These are phyloP conservation scores for Melanotaenia maccullochi DNA, from an alignment of 2,797 vertebrate genomes.

Conservation along the genomic window DNA sequence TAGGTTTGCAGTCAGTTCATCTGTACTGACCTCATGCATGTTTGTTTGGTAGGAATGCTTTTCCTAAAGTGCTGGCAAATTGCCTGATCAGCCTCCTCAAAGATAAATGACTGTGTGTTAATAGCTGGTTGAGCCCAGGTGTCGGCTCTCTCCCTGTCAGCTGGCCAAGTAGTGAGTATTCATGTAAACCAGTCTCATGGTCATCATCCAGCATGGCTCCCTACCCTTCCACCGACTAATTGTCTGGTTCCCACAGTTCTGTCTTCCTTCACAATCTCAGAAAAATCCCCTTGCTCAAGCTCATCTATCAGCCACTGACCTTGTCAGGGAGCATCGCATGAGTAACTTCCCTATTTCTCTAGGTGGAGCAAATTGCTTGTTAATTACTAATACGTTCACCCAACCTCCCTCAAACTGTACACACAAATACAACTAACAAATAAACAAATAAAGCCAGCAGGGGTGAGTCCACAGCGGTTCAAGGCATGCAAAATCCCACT, in stretches of 20 bases:
- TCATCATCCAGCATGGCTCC: constrained; percentile 76
- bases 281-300: constrained; percentile 75
- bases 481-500: constrained; percentile 7
- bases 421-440: constrained; percentile 53
- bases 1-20: not conserved
- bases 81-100: constrained; percentile 63
- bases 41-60: constrained; percentile 43
- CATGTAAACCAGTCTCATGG: constrained; percentile 77
- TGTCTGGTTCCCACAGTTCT: constrained; percentile 83
- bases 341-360: constrained; percentile 75
- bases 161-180: constrained; percentile 69
- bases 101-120: constrained; percentile 72
- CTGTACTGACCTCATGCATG: constrained; percentile 36
- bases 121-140: constrained; percentile 70
- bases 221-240: constrained; percentile 74
- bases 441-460: constrained; percentile 48
- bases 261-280: constrained; percentile 71
- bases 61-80: constrained; percentile 64
- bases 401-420: constrained; percentile 27
- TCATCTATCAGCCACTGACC: constrained; percentile 85
- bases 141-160: constrained; percentile 69
- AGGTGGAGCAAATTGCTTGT: constrained; percentile 71
- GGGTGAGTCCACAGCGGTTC: constrained; percentile 9
- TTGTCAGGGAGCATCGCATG: constrained; percentile 80
- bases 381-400: constrained; percentile 71